Evolutionary conservation across 2,797 vertebrate genomes (phyloP).

Genomic region (Garrulus glandarius): DNA sequence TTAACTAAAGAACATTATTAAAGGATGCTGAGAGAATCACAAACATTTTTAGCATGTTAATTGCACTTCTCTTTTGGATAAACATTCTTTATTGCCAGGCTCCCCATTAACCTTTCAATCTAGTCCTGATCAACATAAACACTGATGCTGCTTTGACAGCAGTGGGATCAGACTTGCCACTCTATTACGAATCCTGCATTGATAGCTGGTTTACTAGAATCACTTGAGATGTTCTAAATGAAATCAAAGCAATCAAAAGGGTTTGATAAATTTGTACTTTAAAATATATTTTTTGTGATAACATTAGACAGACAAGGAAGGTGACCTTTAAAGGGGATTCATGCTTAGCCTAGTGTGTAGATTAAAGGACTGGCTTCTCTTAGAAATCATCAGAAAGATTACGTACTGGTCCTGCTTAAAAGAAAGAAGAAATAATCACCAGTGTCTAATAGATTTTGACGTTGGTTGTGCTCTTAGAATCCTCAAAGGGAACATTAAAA

Average conservation of each 20-base stretch:
- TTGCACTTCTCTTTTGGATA: slow-evolving; percentile 38
- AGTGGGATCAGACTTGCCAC: not conserved
- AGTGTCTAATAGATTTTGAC: slow-evolving; percentile 47
- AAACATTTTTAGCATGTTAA: slow-evolving; percentile 57
- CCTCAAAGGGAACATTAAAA: slow-evolving; percentile 52
- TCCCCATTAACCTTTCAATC: slow-evolving; percentile 1
- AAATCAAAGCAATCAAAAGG: slow-evolving; percentile 29
- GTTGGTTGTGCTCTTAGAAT: slow-evolving; percentile 21
- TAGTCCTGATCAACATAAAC: not conserved
- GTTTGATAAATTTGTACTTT: slow-evolving; percentile 27
- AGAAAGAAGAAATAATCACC: slow-evolving; percentile 30
- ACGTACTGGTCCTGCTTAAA: slow-evolving; percentile 39
- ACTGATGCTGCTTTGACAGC: not conserved
- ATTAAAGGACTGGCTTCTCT: slow-evolving; percentile 16
- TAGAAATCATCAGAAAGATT: slow-evolving; percentile 48
- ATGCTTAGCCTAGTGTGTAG: slow-evolving; percentile 2
- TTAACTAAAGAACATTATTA: slow-evolving; percentile 41
- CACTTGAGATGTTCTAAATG: not conserved
- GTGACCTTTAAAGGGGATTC: slow-evolving; percentile 50
- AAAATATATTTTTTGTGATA: slow-evolving; percentile 26
- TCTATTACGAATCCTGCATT: not conserved
- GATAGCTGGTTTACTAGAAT: not conserved
- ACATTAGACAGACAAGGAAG: slow-evolving; percentile 25
- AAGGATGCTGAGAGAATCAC: slow-evolving; percentile 48
- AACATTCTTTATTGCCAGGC: slow-evolving; percentile 30